Conservation (phyloP, 1,140 invertebrate species). For the Pectinophora gossypiella region DNA sequence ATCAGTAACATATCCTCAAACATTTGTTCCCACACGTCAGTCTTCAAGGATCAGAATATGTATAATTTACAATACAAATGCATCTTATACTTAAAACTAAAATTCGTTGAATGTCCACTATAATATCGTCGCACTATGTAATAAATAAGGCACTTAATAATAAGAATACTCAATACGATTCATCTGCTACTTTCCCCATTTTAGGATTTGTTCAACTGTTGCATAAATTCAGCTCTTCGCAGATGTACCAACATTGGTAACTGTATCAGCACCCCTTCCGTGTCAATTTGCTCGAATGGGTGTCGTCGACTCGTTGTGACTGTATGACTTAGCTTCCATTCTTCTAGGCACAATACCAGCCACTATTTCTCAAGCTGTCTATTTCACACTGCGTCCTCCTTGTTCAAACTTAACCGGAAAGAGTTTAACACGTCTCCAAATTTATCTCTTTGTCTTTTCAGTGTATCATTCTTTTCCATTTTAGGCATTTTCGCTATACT, state of each 20-base stretch:
- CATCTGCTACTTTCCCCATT: too few relatives aligned
- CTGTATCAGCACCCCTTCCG: too few relatives aligned
- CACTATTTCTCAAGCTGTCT: too few relatives aligned
- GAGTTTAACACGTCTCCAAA: constrained; percentile 63
- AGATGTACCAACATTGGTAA: too few relatives aligned
- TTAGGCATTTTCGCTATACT: constrained; percentile 49
- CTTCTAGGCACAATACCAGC: too few relatives aligned
- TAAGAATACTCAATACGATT: too few relatives aligned
- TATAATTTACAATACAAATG: constrained; percentile 2
- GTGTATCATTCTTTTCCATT: constrained; percentile 59
- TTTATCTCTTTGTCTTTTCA: constrained; percentile 54
- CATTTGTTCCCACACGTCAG: neutral
- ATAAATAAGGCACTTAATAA: constrained; percentile 51
- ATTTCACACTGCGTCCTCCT: constrained; percentile 46
- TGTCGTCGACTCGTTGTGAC: too few relatives aligned
- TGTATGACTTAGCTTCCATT: too few relatives aligned
- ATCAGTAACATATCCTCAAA: neutral
- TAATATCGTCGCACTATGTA: neutral
- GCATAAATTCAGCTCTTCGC: too few relatives aligned
- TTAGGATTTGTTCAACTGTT: too few relatives aligned
- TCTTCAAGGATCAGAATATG: neutral
- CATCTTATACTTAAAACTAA: neutral
- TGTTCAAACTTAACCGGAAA: constrained; percentile 51
- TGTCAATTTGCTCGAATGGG: too few relatives aligned
- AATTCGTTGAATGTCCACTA: neutral